Percentiles rank a stretch among this genome's conserved stretches.
Evolutionary conservation across 2,888 invertebrate genomes (phyloP).

Genomic region (Xylophagus ater): DNA sequence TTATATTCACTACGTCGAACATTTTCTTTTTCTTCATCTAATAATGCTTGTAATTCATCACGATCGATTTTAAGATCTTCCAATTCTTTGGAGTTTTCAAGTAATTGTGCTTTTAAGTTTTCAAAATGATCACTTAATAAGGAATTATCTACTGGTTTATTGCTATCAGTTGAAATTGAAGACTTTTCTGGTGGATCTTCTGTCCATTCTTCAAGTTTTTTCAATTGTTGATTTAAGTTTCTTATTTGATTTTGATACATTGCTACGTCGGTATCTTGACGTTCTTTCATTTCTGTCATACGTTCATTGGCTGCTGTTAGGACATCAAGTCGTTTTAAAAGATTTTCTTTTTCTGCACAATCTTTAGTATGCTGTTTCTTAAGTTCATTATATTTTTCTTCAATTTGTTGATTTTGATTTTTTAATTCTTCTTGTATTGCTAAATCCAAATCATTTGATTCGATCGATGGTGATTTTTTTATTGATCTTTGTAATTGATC

Average conservation of each 20-base stretch:
- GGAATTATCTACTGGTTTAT: slow-evolving; percentile 7
- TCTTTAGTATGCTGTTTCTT: slow-evolving; percentile 48
- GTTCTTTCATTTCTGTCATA: slow-evolving; percentile 68
- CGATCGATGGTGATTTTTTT: slow-evolving; percentile 41
- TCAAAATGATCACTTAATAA: slow-evolving; percentile 10
- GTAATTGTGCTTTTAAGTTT: slow-evolving; percentile 7
- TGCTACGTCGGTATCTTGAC: slow-evolving; percentile 64
- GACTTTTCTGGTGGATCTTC: slow-evolving; percentile 16
- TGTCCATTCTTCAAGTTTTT: slow-evolving; percentile 45
- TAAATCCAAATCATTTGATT: slow-evolving; percentile 53
- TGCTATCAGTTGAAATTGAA: slow-evolving; percentile 24
- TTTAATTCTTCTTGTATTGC: slow-evolving; percentile 75
- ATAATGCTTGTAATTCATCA: slow-evolving; percentile 46
- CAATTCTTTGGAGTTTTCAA: slow-evolving; percentile 35
- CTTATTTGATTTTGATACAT: slow-evolving; percentile 60
- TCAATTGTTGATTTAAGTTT: slow-evolving; percentile 56
- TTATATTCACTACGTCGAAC: slow-evolving; percentile 29
- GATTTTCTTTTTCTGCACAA: slow-evolving; percentile 53
- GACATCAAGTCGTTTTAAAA: slow-evolving; percentile 60
- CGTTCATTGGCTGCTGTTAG: slow-evolving; percentile 64
- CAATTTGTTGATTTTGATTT: slow-evolving; percentile 52
- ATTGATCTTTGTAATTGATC: slow-evolving; percentile 33
- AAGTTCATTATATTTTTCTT: slow-evolving; percentile 52
- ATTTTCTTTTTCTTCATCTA: slow-evolving; percentile 44
- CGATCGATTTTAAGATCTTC: slow-evolving; percentile 51